These are phyloP conservation scores for Chondrosia reniformis DNA, from an alignment of 37 sponge, comb jelly and placozoan genomes.

Conservation along the genomic window DNA sequence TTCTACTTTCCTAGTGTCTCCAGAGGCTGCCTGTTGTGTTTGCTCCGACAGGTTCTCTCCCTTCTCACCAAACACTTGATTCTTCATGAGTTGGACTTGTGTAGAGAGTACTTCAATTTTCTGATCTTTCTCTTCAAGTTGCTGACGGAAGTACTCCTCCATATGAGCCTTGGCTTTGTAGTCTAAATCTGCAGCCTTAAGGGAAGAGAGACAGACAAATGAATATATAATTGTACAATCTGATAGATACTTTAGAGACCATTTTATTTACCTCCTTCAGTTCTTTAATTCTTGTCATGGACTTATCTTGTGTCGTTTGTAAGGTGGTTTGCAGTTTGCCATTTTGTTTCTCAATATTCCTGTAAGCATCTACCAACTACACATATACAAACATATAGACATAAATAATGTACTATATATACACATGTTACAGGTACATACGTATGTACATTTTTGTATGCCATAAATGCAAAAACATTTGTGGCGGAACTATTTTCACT, in stretches of 20 bases:
- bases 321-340: slow-evolving; percentile 24
- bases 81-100: slow-evolving; percentile 45
- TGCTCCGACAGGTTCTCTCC: background rate
- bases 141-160: slow-evolving; percentile 56
- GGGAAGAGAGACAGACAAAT: background rate
- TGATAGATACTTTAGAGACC: background rate
- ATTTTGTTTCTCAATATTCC: slow-evolving; percentile 37
- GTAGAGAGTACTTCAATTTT: slow-evolving; percentile 65
- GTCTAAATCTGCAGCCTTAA: slow-evolving; percentile 41
- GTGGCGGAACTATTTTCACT: too few species aligned
- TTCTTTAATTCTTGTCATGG: slow-evolving; percentile 38
- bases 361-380: slow-evolving; percentile 45
- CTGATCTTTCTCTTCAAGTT: slow-evolving; percentile 77
- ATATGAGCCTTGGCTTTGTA: slow-evolving; percentile 69
- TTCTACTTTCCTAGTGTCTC: background rate
- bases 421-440: too few species aligned
- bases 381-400: slow-evolving; percentile 7
- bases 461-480: too few species aligned
- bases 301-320: slow-evolving; percentile 33
- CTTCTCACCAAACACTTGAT: background rate
- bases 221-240: background rate
- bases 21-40: background rate
- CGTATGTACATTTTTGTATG: too few species aligned
- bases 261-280: slow-evolving; percentile 66
- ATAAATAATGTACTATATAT: too few species aligned